Evolutionary conservation across 2,888 invertebrate species (phyloP).

Genomic region (Lordiphosa andalusiaca): DNA sequence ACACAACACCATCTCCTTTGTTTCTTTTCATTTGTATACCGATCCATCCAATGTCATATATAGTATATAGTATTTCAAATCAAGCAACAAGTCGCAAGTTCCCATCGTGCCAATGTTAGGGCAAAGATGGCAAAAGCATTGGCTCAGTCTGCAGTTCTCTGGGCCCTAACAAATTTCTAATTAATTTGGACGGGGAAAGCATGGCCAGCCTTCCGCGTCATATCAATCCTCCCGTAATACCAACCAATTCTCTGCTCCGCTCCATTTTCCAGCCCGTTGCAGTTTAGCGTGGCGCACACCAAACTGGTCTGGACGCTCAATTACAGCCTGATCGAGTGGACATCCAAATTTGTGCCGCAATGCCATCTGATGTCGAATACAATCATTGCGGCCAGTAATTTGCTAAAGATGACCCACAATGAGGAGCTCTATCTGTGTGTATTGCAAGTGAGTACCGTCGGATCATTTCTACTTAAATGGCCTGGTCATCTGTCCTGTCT

Average conservation of each 20-base stretch:
- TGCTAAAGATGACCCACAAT: constrained; percentile 80
- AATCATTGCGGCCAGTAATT: constrained; percentile 82
- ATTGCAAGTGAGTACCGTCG: constrained; percentile 80
- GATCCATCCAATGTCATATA: too few species aligned
- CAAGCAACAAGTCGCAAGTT: neutral
- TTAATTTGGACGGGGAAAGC: constrained; percentile 48
- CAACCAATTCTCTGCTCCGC: constrained; percentile 10
- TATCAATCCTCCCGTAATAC: neutral
- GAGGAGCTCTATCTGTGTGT: constrained; percentile 81
- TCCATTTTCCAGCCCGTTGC: constrained; percentile 60
- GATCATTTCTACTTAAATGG: constrained; percentile 25
- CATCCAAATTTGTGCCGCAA: constrained; percentile 84
- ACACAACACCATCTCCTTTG: too few species aligned
- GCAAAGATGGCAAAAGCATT: neutral
- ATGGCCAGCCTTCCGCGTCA: too few species aligned
- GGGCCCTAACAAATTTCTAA: constrained; percentile 45
- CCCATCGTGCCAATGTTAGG: neutral
- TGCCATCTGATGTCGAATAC: constrained; percentile 83
- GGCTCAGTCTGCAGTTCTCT: constrained; percentile 29
- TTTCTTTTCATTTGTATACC: too few species aligned
- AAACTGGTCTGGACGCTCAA: constrained; percentile 87
- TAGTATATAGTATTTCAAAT: too few species aligned
- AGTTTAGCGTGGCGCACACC: constrained; percentile 83
- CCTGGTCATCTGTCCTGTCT: constrained; percentile 30
- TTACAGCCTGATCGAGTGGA: constrained; percentile 88